phyloP scores from a whole-genome alignment of 1,140 invertebrate species.

The Drosophila bipectinata region DNA sequence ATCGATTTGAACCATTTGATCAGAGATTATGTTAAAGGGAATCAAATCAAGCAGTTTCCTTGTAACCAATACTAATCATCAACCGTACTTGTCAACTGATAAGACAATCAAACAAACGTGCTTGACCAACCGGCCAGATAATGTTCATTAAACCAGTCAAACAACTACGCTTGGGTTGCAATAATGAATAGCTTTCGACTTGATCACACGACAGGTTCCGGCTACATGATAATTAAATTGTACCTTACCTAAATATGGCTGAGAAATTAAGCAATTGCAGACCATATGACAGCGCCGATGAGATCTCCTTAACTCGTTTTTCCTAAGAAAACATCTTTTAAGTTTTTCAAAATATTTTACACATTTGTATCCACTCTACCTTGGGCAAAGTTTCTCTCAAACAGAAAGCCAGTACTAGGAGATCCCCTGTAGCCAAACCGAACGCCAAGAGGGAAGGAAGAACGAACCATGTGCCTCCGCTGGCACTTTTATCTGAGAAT shows the following conservation, averaged over 20 bases:
- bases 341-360: neutral
- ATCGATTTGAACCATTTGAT: conserved; percentile 6
- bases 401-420: conserved; percentile 90
- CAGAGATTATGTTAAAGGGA: conserved; percentile 12
- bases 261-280: conserved; percentile 86
- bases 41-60: neutral
- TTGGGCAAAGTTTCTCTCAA: conserved; percentile 94
- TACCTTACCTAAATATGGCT: conserved; percentile 82
- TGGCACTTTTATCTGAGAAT: conserved; percentile 86
- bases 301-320: conserved; percentile 76
- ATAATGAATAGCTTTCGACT: conserved; percentile 14
- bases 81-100: conserved; percentile 33
- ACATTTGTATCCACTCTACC: conserved; percentile 57
- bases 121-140: conserved; percentile 34
- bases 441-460: conserved; percentile 95
- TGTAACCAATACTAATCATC: conserved; percentile 26
- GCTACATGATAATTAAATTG: conserved; percentile 56
- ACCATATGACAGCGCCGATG: conserved; percentile 87
- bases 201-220: conserved; percentile 28
- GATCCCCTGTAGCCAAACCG: conserved; percentile 90
- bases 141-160: conserved; percentile 38
- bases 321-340: conserved; percentile 84
- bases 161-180: conserved; percentile 5
- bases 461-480: conserved; percentile 90
- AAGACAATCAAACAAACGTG: conserved; percentile 45